Evolutionary conservation across 2,797 vertebrate genomes (phyloP).

Genomic region (Neoniphon sammara): DNA sequence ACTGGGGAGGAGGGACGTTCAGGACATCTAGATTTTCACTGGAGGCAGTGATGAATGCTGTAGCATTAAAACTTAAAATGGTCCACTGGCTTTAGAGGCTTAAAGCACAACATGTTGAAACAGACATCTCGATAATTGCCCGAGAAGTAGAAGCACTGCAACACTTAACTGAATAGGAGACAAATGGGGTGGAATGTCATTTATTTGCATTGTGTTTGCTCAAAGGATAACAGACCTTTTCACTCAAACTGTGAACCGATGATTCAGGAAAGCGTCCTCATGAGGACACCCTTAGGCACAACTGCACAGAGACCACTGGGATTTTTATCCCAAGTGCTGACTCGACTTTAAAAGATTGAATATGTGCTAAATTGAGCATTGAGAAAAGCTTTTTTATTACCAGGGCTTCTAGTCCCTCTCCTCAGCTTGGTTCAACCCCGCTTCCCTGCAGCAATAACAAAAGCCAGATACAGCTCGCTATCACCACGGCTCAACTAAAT

Average conservation of each 20-base stretch:
- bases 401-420: constrained; percentile 44
- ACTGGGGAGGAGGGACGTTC: neutral
- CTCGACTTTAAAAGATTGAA: constrained; percentile 62
- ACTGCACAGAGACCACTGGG: constrained; percentile 47
- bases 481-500: constrained; percentile 25
- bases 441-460: constrained; percentile 28
- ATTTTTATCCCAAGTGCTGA: constrained; percentile 60
- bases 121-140: neutral
- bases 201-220: constrained; percentile 8
- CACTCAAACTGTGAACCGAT: constrained; percentile 7
- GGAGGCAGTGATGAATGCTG: neutral
- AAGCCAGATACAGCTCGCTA: constrained; percentile 30
- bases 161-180: neutral
- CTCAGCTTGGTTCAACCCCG: constrained; percentile 25
- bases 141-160: neutral
- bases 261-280: constrained; percentile 37
- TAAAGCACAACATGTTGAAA: constrained; percentile 2
- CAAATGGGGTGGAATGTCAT: neutral
- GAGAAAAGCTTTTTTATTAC: constrained; percentile 65
- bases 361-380: constrained; percentile 75
- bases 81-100: constrained; percentile 15
- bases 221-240: constrained; percentile 31
- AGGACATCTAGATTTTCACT: neutral
- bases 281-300: constrained; percentile 43
- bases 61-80: neutral